Conservation (phyloP, 2,888 invertebrate species). For the Bombylius major region DNA sequence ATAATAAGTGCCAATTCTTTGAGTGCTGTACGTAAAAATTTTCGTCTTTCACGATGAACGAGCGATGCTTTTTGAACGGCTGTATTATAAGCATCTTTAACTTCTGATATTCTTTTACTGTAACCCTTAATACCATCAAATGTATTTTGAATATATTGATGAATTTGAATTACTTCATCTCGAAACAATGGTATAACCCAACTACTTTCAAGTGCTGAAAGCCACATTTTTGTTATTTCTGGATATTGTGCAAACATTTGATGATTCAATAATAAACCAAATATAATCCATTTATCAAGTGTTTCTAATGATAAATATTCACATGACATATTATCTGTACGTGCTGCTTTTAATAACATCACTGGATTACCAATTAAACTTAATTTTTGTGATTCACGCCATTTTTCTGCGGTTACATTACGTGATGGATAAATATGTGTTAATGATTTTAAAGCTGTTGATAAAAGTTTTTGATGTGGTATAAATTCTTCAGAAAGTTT, state of each 20-base stretch:
- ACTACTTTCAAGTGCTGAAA: constrained; percentile 79
- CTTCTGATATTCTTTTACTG: constrained; percentile 82
- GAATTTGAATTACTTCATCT: constrained; percentile 94
- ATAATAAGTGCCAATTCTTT: constrained; percentile 91
- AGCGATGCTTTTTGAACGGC: constrained; percentile 84
- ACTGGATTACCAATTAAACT: constrained; percentile 90
- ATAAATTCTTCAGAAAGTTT: constrained; percentile 94
- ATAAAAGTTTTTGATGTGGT: constrained; percentile 79
- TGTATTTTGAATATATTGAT: constrained; percentile 81
- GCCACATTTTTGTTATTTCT: constrained; percentile 79
- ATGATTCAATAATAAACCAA: constrained; percentile 86
- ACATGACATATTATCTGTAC: constrained; percentile 93
- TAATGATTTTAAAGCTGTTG: constrained; percentile 77
- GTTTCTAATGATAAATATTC: constrained; percentile 91
- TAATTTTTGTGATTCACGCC: constrained; percentile 84
- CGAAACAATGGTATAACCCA: constrained; percentile 92
- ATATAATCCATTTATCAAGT: constrained; percentile 95
- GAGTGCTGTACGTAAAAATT: constrained; percentile 88
- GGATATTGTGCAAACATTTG: constrained; percentile 70
- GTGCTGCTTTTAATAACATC: constrained; percentile 86
- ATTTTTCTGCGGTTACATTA: constrained; percentile 86
- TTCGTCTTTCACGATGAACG: constrained; percentile 87
- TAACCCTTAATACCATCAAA: constrained; percentile 95
- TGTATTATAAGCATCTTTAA: constrained; percentile 87
- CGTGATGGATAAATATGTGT: constrained; percentile 77